Conservation (phyloP, 2,888 invertebrate species). For the Eristalis intricaria region DNA sequence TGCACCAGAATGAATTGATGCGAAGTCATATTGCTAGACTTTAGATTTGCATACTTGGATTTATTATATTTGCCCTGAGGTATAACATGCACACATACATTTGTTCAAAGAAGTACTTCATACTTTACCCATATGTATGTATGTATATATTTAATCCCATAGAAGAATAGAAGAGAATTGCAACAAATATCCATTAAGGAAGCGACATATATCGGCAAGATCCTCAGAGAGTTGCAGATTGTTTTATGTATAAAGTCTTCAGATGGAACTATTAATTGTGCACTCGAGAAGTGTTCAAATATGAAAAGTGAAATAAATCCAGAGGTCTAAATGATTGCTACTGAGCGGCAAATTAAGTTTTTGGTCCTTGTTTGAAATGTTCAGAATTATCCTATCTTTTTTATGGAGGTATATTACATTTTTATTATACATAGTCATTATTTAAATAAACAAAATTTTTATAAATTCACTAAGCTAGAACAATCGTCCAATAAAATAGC, state of each 20-base stretch:
- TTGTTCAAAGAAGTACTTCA: not conserved
- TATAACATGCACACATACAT: not conserved
- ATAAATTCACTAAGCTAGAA: too few species aligned
- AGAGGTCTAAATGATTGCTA: too few species aligned
- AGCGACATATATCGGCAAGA: not conserved
- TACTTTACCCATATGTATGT: too few species aligned
- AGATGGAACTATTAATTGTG: not conserved
- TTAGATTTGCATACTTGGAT: not conserved
- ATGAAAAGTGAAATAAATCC: too few species aligned
- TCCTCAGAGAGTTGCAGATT: not conserved
- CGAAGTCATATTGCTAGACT: conserved; percentile 15
- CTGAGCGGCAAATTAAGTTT: too few species aligned
- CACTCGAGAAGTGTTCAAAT: too few species aligned
- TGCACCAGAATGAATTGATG: not conserved
- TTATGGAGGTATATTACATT: not conserved
- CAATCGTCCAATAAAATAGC: too few species aligned
- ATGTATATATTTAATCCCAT: not conserved
- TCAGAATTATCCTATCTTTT: too few species aligned
- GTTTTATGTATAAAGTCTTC: too few species aligned
- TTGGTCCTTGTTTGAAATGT: not conserved
- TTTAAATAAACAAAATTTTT: too few species aligned
- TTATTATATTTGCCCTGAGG: not conserved
- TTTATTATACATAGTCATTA: too few species aligned
- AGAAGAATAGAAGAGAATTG: not conserved
- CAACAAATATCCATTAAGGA: not conserved